Evolutionary conservation across 2,888 invertebrate genomes (phyloP), one percentile per base, ranked within the genome.

Genomic region (Aquatica leii): DNA sequence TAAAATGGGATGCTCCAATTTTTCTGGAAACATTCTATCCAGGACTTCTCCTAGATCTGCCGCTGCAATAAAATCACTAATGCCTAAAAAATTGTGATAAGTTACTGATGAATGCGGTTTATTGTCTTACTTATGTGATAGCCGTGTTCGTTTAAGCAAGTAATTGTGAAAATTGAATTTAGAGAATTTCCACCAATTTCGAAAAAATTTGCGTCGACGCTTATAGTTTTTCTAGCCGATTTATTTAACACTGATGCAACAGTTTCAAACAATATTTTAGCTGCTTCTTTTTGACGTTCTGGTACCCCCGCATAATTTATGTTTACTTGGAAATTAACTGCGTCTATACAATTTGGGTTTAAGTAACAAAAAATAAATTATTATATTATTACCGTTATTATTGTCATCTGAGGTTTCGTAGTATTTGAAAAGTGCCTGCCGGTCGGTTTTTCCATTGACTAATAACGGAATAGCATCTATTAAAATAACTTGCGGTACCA

Each of bases 361-460:
- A n/a, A n/a, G n/a, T n/a, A n/a, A n/a, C n/a, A n/a, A n/a, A n/a
- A n/a, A n/a, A n/a, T n/a, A n/a, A n/a, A n/a, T n/a, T n/a, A n/a
- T n/a, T n/a, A n/a, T 37, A 6, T 37, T 66, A 81, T 82, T 77
- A 88, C 88, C 86, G 68, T 87, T 90, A 71, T 89, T 90, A 67
- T 89, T 64, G 9, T 21, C 40, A 12, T 49, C 89, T 0, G 88
- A 87, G 58, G 87, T 87, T 77, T 92, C 90, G 73, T 92, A 94
- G 77, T 86, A 86, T 74, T 89, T 90, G 54, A 95, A 80, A 31
- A 95, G 79, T 0, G 87, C 83, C 76, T 95, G 94, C 34, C 95
- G 84, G 80, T 95, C 95, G 5, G 90, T 90, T 82, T 95, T 95
- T 0, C 95, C 95, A 77, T 95, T 95, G 0, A 93, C 92, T 24